Conservation (phyloP, 2,888 invertebrate genomes). For the Pseudococcus viburni region DNA sequence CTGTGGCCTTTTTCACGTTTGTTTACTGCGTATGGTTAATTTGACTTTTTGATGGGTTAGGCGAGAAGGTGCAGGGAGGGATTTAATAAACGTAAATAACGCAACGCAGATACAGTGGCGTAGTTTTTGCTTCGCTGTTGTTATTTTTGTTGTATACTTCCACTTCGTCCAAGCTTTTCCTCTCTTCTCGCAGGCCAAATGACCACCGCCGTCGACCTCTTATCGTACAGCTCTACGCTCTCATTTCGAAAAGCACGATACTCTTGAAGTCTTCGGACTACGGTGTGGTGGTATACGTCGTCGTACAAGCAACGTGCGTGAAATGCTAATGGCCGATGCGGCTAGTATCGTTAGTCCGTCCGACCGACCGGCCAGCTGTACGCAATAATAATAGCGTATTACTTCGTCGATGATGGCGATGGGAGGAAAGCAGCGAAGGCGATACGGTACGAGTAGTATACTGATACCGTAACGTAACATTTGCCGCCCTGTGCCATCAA, state of each 20-base stretch:
- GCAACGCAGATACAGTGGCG: neutral
- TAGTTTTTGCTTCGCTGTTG: neutral
- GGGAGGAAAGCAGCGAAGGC: neutral
- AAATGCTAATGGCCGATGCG: conserved; percentile 7
- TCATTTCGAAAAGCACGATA: neutral
- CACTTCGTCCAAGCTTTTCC: neutral
- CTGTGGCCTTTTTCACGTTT: too few species aligned
- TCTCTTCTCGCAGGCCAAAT: neutral
- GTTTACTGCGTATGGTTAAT: too few species aligned
- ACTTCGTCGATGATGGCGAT: neutral
- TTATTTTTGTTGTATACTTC: neutral
- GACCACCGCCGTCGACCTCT: neutral
- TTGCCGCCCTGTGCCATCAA: neutral
- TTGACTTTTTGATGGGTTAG: neutral
- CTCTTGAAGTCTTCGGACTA: neutral
- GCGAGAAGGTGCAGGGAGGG: neutral
- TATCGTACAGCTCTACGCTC: neutral
- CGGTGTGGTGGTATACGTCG: neutral
- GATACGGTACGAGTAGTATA: neutral
- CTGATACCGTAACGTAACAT: conserved; percentile 2
- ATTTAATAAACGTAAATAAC: neutral
- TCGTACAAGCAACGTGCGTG: conserved; percentile 19
- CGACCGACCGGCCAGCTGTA: neutral
- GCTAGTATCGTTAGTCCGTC: neutral
- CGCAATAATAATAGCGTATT: conserved; percentile 21